Evolutionary conservation across 2,113 vertebrate genomes (phyloP), one percentile per base, ranked within the genome.

Genomic region (Corapipo altera): DNA sequence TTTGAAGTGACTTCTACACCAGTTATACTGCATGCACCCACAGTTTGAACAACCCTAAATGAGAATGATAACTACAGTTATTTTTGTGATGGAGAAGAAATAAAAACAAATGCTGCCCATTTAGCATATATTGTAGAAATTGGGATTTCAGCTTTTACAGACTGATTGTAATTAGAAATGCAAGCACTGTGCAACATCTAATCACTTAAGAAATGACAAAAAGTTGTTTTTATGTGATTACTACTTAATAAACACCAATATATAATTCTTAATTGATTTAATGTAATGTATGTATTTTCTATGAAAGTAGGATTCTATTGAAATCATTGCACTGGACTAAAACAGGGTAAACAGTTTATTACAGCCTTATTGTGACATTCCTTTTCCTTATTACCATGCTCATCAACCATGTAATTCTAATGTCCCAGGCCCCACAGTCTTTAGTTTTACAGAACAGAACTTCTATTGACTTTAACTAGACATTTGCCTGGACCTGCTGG

Each of bases 141-240:
- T 49, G 82, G 76, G 49, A 93, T 88, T 89, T 96, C n/a, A 91
- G 86, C 78, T 93, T 95, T 87, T 96, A 89, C 18, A 58, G 93
- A 93, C 62, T 86, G 72, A 49, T 85, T 93, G 61, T 86, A 93
- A 97, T 96, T 96, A 97, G 93, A 97, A 93, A 96, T 62, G 54
- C 77, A 97, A 83, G 73, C 46, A 66, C 72, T 95, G 72, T 90
- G 58, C 32, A 44, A 73, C 51, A 35, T 35, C 95, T 92, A 75
- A 93, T 93, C 48, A 18, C 83, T 84, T 91, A 93, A 95, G 41
- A 97, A 94, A 94, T 54, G 37, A 90, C 82, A 95, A 92, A 93
- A 96, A 95, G 69, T 93, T 96, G 69, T 9, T 92, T 97, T 96
- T 85, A 94, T 73, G 74, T 55, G 83, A 96, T 72, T 32, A 72